Conservation (phyloP, 2,113 vertebrate species). For the Odobenus rosmarus region DNA sequence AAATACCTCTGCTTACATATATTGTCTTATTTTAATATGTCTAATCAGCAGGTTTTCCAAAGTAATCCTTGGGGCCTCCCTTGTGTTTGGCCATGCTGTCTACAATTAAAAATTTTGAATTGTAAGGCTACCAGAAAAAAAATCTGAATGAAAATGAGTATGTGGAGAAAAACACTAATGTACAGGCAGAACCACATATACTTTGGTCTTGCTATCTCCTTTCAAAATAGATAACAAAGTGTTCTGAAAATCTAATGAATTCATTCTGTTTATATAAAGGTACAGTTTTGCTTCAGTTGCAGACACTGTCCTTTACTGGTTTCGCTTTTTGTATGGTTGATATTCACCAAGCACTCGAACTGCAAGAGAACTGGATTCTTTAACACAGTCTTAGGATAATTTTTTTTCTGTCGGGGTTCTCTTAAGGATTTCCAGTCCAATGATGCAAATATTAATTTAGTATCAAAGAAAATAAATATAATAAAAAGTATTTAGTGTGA, state of each 20-base stretch:
- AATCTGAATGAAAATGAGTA: not conserved
- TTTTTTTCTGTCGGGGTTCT: not conserved
- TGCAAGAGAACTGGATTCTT: not conserved
- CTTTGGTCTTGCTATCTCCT: not conserved
- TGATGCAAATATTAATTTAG: not conserved
- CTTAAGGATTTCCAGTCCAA: not conserved
- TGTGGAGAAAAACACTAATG: conserved; percentile 21
- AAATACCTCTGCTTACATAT: conserved; percentile 71
- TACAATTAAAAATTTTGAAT: conserved; percentile 53
- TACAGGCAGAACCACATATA: not conserved
- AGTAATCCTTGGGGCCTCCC: not conserved
- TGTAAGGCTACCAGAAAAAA: not conserved
- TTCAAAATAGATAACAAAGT: conserved; percentile 20
- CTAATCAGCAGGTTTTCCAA: conserved; percentile 65
- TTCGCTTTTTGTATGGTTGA: not conserved
- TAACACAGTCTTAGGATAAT: not conserved
- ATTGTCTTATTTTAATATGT: conserved; percentile 68
- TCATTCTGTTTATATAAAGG: conserved; percentile 25
- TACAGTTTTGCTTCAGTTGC: not conserved
- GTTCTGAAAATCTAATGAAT: not conserved
- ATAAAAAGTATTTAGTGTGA: not conserved
- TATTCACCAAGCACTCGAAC: not conserved
- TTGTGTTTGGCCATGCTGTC: conserved; percentile 55
- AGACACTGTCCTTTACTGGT: not conserved
- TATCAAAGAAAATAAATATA: not conserved